Percentiles rank a stretch among this genome's conserved stretches.
phyloP scores from a whole-genome alignment of 2,888 invertebrate species.

The Athetis lepigone region DNA sequence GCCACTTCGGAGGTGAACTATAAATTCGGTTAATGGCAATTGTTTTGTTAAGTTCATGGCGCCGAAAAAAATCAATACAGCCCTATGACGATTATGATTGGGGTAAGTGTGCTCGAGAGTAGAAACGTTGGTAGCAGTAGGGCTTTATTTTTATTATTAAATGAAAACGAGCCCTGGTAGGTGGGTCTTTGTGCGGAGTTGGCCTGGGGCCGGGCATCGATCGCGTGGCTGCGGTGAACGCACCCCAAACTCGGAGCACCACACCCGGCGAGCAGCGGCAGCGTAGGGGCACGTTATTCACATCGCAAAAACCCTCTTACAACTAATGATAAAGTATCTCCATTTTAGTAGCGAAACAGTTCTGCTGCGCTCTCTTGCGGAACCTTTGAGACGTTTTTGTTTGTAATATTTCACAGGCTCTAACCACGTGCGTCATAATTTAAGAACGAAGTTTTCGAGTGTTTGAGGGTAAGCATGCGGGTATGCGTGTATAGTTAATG shows the following conservation, averaged over 20 bases:
- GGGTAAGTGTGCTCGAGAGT: slow-evolving; percentile 66
- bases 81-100: slow-evolving; percentile 58
- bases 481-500: slow-evolving; percentile 83
- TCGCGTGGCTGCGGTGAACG: slow-evolving; percentile 85
- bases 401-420: slow-evolving; percentile 44
- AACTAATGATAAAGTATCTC: slow-evolving; percentile 73
- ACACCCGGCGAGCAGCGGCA: slow-evolving; percentile 73
- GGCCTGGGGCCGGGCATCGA: slow-evolving; percentile 85
- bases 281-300: slow-evolving; percentile 74
- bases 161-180: slow-evolving; percentile 75
- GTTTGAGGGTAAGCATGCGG: slow-evolving; percentile 65
- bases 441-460: slow-evolving; percentile 67
- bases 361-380: slow-evolving; percentile 37
- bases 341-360: slow-evolving; percentile 54
- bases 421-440: slow-evolving; percentile 63
- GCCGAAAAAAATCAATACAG: slow-evolving; percentile 60
- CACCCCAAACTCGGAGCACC: slow-evolving; percentile 84
- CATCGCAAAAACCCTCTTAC: slow-evolving; percentile 75
- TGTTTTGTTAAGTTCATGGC: slow-evolving; percentile 50
- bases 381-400: slow-evolving; percentile 51
- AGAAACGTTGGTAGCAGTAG: slow-evolving; percentile 67
- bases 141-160: slow-evolving; percentile 70
- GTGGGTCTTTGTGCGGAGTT: slow-evolving; percentile 77
- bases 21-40: slow-evolving; percentile 65
- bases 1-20: slow-evolving; percentile 67